Percentiles rank a stretch among this genome's conserved stretches.
Conservation (phyloP, 2,888 invertebrate genomes). For the Lasioglossum villosulum region DNA sequence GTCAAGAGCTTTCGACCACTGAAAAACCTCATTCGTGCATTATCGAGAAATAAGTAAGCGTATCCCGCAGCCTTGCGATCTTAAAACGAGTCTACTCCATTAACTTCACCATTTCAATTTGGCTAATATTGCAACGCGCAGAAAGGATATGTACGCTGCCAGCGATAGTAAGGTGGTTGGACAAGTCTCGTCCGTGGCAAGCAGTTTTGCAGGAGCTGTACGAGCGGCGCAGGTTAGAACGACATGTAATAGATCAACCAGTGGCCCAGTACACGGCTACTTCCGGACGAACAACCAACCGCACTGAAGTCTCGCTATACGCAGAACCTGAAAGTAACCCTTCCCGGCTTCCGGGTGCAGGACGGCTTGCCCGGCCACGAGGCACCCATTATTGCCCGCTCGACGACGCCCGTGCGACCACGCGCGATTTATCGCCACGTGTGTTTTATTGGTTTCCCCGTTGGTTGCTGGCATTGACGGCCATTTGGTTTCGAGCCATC, state of each 20-base stretch:
- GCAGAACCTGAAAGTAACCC: conserved; percentile 70
- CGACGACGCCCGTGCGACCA: conserved; percentile 74
- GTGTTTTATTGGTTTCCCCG: conserved; percentile 79
- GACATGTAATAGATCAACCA: conserved; percentile 71
- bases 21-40: no score
- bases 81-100: no score
- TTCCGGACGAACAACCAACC: conserved; percentile 66
- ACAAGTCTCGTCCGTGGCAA: conserved; percentile 17
- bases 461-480: conserved; percentile 66
- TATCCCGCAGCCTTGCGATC: no score
- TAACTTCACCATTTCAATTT: background rate
- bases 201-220: conserved; percentile 41
- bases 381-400: conserved; percentile 77
- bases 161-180: background rate
- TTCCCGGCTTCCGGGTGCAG: conserved; percentile 64
- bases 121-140: background rate
- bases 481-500: conserved; percentile 49
- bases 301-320: conserved; percentile 51
- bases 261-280: conserved; percentile 57
- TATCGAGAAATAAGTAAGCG: no score
- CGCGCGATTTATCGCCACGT: conserved; percentile 78
- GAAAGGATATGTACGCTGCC: background rate
- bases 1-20: no score
- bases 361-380: conserved; percentile 67
- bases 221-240: conserved; percentile 58